phyloP scores from a whole-genome alignment of 2,888 invertebrate genomes.

The Caenorhabditis parvicauda region DNA sequence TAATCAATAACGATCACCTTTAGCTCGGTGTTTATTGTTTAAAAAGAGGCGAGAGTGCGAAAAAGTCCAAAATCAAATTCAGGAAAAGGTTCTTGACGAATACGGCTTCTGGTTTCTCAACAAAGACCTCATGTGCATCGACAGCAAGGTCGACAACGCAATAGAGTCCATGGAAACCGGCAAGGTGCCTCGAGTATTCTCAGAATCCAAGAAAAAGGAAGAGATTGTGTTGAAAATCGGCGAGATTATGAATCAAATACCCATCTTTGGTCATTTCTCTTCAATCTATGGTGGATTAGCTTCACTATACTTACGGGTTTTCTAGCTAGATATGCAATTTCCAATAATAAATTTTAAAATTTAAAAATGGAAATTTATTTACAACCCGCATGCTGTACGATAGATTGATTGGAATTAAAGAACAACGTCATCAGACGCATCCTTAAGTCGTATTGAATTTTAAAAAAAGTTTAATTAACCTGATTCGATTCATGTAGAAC shows the following conservation, averaged over 20 bases:
- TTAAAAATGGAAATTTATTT: too few relatives aligned
- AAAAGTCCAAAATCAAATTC: background rate
- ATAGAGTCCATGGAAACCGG: slow-evolving; percentile 20
- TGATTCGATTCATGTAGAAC: too few relatives aligned
- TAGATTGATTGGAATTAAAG: too few relatives aligned
- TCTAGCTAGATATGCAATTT: too few relatives aligned
- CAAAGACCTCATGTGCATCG: slow-evolving; percentile 24
- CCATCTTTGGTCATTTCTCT: slow-evolving; percentile 44
- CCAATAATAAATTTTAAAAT: too few relatives aligned
- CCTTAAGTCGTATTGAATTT: too few relatives aligned
- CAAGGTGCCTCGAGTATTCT: slow-evolving; percentile 37
- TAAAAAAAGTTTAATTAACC: too few relatives aligned
- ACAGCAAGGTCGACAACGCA: slow-evolving; percentile 25
- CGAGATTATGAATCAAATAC: slow-evolving; percentile 39
- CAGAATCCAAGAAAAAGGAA: slow-evolving; percentile 39
- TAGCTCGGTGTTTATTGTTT: too few relatives aligned
- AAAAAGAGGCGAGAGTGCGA: too few relatives aligned
- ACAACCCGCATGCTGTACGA: too few relatives aligned
- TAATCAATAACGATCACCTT: too few relatives aligned
- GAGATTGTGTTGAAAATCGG: slow-evolving; percentile 38
- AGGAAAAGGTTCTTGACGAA: slow-evolving; percentile 25
- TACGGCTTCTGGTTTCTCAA: slow-evolving; percentile 50
- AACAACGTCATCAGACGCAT: too few relatives aligned
- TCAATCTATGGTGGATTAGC: slow-evolving; percentile 48
- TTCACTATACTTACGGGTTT: slow-evolving; percentile 37